A percentile compares a stretch with the other conserved stretches of the same genome.
Conservation (phyloP, 1,140 invertebrate genomes). For the Drosophila obscura region DNA sequence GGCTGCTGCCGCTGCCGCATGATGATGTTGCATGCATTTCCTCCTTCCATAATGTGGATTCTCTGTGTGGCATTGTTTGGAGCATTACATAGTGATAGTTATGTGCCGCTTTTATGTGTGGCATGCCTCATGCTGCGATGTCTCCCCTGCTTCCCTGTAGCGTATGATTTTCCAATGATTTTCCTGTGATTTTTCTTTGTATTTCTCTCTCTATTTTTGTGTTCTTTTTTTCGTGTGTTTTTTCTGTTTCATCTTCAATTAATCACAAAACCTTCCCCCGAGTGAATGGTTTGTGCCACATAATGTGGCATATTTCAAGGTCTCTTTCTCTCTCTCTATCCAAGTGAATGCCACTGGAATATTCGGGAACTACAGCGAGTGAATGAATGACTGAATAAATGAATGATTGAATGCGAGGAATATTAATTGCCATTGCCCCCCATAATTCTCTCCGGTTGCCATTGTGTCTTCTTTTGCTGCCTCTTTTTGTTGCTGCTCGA, state of each 20-base stretch:
- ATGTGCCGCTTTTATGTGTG: constrained; percentile 5
- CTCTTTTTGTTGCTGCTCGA: constrained; percentile 15
- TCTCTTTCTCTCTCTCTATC: constrained; percentile 3
- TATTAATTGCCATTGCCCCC: constrained; percentile 54
- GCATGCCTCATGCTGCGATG: constrained; percentile 51
- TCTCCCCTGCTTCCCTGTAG: constrained; percentile 16
- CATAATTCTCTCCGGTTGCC: constrained; percentile 38
- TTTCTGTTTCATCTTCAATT: constrained; percentile 72
- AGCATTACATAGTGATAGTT: constrained; percentile 58
- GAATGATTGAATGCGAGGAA: constrained; percentile 64
- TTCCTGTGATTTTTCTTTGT: constrained; percentile 11
- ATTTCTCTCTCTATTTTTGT: constrained; percentile 7
- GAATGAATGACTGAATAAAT: constrained; percentile 32
- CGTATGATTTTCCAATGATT: constrained; percentile 36
- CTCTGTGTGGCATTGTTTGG: constrained; percentile 50
- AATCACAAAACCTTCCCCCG: constrained; percentile 52
- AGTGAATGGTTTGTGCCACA: constrained; percentile 1
- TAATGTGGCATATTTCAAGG: constrained; percentile 52
- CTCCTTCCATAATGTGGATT: constrained; percentile 54
- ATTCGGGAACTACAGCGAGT: constrained; percentile 33
- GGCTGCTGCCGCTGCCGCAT: constrained; percentile 50
- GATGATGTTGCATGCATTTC: constrained; percentile 62
- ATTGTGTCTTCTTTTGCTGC: constrained; percentile 3
- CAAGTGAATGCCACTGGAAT: constrained; percentile 51
- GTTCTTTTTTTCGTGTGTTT: constrained; percentile 9